Percentiles rank a stretch among this genome's conserved stretches.
These are phyloP conservation scores for Nasalis larvatus DNA, from an alignment of 2,113 vertebrate genomes.

Conservation along the genomic window DNA sequence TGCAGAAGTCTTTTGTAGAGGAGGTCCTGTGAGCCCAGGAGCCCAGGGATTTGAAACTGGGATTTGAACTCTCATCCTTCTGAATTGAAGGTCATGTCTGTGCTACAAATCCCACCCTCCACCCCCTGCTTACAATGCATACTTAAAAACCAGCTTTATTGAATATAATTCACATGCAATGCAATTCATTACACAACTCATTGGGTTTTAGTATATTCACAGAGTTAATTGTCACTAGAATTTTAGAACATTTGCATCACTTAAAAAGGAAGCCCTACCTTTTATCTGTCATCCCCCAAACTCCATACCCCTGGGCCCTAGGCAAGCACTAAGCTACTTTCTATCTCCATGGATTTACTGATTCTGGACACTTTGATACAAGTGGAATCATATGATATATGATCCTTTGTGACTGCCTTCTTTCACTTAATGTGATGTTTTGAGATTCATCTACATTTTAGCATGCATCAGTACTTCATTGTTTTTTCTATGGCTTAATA, in stretches of 20 bases:
- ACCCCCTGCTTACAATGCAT: neutral
- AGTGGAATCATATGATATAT: neutral
- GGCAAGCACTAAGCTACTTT: neutral
- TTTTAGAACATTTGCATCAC: neutral
- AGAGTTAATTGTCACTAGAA: neutral
- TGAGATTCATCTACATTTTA: neutral
- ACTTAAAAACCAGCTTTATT: neutral
- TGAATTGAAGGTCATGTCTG: neutral
- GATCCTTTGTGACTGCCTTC: neutral
- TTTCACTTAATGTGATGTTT: neutral
- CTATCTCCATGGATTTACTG: neutral
- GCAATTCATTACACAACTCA: neutral
- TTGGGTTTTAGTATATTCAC: neutral
- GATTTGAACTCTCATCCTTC: neutral
- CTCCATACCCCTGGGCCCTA: too few species aligned
- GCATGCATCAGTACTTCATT: neutral
- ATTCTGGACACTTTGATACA: neutral
- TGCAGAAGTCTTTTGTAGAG: neutral
- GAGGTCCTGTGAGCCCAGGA: neutral
- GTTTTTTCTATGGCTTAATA: neutral
- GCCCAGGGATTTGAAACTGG: neutral
- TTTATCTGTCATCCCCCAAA: neutral
- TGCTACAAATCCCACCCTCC: neutral
- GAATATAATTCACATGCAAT: neutral
- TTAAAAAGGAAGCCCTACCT: neutral